phyloP scores from a whole-genome alignment of 2,888 invertebrate genomes.

The Nowickia ferox region DNA sequence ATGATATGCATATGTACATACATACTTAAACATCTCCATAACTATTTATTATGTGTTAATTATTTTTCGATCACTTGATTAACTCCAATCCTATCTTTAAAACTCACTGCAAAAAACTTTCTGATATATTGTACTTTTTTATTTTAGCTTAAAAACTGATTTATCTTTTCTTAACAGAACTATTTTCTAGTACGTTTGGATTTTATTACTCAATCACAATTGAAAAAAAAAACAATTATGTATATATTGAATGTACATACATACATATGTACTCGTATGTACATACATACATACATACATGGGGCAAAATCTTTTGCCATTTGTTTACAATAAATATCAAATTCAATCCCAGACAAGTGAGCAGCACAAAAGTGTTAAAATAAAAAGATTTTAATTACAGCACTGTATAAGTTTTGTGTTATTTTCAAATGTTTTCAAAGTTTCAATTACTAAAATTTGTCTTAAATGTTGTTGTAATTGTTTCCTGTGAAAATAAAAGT shows the following conservation, averaged over 20 bases:
- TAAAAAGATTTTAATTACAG: not conserved
- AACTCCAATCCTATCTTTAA: too few species aligned
- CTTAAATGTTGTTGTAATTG: conserved; percentile 7
- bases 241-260: not conserved
- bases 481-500: conserved; percentile 48
- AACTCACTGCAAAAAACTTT: too few species aligned
- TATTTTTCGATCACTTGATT: too few species aligned
- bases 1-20: too few species aligned
- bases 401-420: too few species aligned
- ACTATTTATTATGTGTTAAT: too few species aligned
- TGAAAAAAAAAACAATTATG: not conserved
- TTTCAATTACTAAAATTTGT: not conserved
- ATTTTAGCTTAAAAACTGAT: too few species aligned
- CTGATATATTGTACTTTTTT: too few species aligned
- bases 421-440: not conserved
- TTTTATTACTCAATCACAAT: too few species aligned
- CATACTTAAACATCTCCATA: too few species aligned
- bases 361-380: not conserved
- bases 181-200: too few species aligned
- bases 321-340: not conserved
- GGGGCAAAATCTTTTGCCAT: not conserved
- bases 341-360: not conserved
- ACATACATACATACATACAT: not conserved
- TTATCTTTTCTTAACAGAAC: too few species aligned
- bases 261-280: not conserved